Percentiles rank a stretch among this genome's conserved stretches.
Conservation (phyloP, 2,888 invertebrate genomes). For the Mesorhabditis sp. region DNA sequence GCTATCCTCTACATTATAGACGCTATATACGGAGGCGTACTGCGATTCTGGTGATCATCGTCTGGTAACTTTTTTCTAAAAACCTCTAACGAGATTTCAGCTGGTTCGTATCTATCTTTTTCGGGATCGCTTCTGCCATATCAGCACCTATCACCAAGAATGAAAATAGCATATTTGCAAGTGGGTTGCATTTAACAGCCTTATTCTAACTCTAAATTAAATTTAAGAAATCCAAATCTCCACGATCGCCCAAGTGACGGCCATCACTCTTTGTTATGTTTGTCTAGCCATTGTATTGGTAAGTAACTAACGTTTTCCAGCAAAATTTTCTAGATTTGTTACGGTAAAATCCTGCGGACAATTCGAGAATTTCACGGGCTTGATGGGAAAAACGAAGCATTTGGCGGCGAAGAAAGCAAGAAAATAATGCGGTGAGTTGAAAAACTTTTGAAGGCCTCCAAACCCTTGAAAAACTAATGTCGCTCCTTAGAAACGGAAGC, state of each 20-base stretch:
- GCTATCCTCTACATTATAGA: slow-evolving; percentile 55
- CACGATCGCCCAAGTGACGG: slow-evolving; percentile 31
- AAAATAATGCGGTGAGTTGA: neutral
- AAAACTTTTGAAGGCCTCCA: neutral
- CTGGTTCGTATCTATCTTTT: neutral
- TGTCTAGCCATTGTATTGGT: slow-evolving; percentile 52
- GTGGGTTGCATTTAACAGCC: neutral
- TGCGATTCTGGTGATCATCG: neutral
- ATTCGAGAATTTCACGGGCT: slow-evolving; percentile 53
- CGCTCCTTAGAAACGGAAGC: no score
- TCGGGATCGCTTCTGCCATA: neutral
- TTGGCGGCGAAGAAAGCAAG: neutral
- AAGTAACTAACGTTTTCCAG: slow-evolving; percentile 10
- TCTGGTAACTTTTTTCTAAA: neutral
- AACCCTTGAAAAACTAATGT: no score
- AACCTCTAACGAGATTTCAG: neutral
- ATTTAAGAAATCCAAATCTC: slow-evolving; percentile 24
- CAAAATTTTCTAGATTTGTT: slow-evolving; percentile 42
- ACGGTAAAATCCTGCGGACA: slow-evolving; percentile 50
- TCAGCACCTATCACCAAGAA: neutral
- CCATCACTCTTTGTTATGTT: slow-evolving; percentile 52
- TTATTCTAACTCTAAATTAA: no score
- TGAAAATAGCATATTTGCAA: neutral
- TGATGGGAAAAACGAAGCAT: neutral
- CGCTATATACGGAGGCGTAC: slow-evolving; percentile 10